Percentiles rank a stretch among this genome's conserved stretches.
Conservation (phyloP, 2,113 vertebrate genomes). For the Crotophaga sulcirostris region DNA sequence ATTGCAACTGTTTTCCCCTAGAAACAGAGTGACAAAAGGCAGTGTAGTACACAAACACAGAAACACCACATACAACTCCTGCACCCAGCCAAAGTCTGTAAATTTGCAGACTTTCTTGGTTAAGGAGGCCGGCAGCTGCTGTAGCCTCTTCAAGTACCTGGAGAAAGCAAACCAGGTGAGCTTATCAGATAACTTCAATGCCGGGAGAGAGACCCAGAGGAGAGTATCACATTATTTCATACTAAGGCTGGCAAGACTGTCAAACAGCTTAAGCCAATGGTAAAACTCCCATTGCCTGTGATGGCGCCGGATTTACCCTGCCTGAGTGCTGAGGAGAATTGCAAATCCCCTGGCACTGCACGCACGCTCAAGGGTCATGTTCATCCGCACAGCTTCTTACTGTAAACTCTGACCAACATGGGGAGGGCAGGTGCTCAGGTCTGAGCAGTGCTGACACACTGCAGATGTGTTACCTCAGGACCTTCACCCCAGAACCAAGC, state of each 20-base stretch:
- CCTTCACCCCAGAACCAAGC: background rate
- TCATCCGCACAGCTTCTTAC: background rate
- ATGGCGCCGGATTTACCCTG: rapidly evolving
- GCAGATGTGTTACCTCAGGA: background rate
- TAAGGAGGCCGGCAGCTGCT: background rate
- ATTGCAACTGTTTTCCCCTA: background rate
- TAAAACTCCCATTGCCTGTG: background rate
- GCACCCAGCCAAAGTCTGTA: background rate
- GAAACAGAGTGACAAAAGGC: background rate
- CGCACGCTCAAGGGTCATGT: background rate
- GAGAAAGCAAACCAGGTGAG: background rate
- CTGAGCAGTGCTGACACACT: background rate
- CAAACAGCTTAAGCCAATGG: background rate
- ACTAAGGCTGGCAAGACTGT: background rate
- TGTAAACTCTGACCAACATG: background rate
- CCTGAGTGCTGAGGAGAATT: background rate
- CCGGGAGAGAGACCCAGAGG: background rate
- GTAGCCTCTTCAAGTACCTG: background rate
- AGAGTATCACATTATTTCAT: background rate
- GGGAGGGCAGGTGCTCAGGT: background rate
- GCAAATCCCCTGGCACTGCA: background rate
- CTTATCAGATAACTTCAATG: background rate
- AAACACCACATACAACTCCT: rapidly evolving
- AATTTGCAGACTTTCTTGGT: background rate
- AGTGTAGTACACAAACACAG: background rate